Base-by-base conservation (phyloP, 2,797 vertebrate species). In the Sternotherus odoratus region DNA sequence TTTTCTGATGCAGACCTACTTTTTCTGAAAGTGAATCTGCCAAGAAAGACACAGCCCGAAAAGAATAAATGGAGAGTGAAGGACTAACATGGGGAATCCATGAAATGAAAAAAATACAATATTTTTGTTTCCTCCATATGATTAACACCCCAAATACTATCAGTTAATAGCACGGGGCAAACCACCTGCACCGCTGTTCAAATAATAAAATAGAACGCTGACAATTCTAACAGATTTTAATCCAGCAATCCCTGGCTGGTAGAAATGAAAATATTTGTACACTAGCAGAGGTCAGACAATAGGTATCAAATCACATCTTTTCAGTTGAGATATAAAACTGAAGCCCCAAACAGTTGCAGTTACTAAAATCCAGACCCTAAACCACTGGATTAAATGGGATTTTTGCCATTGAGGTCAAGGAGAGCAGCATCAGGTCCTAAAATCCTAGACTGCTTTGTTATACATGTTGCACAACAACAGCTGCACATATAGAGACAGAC, bases 41-140 rank as follows among this genome's bases (percentile, higher is more conserved):
- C 94, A 96, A 93, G 81, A 90, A 96, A 93, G 81, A 90, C 23
- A 48, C 79, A 91, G 72, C 57, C 95, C 95, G 92, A 93, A 95
- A 77, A 93, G 82, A 83, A 88, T 96, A 92, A 95, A 56, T 50
- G 66, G 60, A 49, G 53, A 91, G 63, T 85, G 90, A 91, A 54
- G 2, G 8, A 80, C 9, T 87, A 91, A 81, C 79, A 83, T 16
- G 43, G 93, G 81, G 77, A 87, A 23, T n/a, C 50, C 23, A 43
- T 83, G 74, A 85, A 89, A 96, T 88, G 90, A 90, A 92, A 82
- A 82, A 95, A 91, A 90, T 50, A 83, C 8, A 12, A 23, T 24
- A 60, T 56, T 82, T 66, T 83, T 75, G 79, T 87, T 4, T 15
- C 12, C 12, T 84, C 83, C 54, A 87, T 79, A 21, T 85, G 93